Evolutionary conservation across 2,113 vertebrate species (phyloP).

Genomic region (Rhinolophus ferrumequinum): DNA sequence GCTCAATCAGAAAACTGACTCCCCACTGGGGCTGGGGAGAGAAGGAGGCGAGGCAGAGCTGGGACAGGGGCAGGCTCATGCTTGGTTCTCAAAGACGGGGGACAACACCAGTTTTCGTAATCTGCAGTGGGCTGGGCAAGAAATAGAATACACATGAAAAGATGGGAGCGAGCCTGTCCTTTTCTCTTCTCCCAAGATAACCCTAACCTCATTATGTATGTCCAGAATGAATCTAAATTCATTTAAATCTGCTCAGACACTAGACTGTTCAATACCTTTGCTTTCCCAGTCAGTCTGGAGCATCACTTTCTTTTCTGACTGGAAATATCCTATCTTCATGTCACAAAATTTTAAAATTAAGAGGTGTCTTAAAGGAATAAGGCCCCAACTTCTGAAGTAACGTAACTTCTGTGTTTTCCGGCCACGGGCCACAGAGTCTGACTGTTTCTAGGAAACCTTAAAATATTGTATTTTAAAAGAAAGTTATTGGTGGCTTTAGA

Average conservation of each 20-base stretch:
- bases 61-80: neutral
- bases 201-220: slow-evolving; percentile 59
- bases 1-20: neutral
- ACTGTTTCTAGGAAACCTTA: neutral
- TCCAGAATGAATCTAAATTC: slow-evolving; percentile 46
- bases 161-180: neutral
- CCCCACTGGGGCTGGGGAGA: neutral
- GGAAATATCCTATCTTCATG: slow-evolving; percentile 24
- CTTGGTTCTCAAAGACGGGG: neutral
- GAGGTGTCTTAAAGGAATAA: slow-evolving; percentile 34
- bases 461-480: slow-evolving; percentile 37
- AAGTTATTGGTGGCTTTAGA: neutral
- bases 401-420: neutral
- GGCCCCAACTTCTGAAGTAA: neutral
- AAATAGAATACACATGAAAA: neutral
- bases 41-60: neutral
- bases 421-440: neutral
- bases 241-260: slow-evolving; percentile 48
- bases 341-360: slow-evolving; percentile 64
- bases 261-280: slow-evolving; percentile 17
- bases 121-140: neutral
- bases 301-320: slow-evolving; percentile 49
- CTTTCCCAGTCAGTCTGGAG: slow-evolving; percentile 44
- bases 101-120: neutral
- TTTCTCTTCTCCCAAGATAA: slow-evolving; percentile 44